Conservation (phyloP, 2,888 invertebrate species). For the Melanostoma mellinum region DNA sequence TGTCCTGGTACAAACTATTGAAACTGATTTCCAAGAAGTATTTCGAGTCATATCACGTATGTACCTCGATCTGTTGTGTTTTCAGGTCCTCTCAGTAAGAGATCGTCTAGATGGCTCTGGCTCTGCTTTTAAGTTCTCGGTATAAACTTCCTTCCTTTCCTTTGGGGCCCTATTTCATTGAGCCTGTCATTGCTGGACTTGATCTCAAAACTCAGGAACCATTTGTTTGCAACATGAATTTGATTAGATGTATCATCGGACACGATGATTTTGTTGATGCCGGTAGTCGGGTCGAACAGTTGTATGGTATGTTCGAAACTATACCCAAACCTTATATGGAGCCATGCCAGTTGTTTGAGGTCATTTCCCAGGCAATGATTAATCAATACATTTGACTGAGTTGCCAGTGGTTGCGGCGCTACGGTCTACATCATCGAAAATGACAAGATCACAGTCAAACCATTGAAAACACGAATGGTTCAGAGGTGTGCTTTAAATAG, state of each 20-base stretch:
- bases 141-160: slow-evolving; percentile 98
- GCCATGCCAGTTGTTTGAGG: slow-evolving; percentile 97
- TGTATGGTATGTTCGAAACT: slow-evolving; percentile 98
- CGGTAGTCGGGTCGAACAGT: slow-evolving; percentile 95
- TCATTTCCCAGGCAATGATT: slow-evolving; percentile 95
- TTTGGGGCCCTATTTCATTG: slow-evolving; percentile 99
- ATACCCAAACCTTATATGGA: slow-evolving; percentile 95
- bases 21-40: slow-evolving; percentile 95
- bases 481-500: too few species aligned
- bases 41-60: slow-evolving; percentile 95
- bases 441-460: slow-evolving; percentile 94
- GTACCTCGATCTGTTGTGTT: slow-evolving; percentile 95
- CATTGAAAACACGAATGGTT: slow-evolving; percentile 97
- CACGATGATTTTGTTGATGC: slow-evolving; percentile 98
- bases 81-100: slow-evolving; percentile 96
- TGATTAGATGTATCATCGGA: slow-evolving; percentile 94
- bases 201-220: slow-evolving; percentile 93
- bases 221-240: slow-evolving; percentile 96
- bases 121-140: slow-evolving; percentile 96
- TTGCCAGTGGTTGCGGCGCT: slow-evolving; percentile 99
- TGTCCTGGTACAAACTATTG: slow-evolving; percentile 95
- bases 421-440: slow-evolving; percentile 97
- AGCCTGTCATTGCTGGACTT: slow-evolving; percentile 97
- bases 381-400: slow-evolving; percentile 98
- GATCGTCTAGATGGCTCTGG: slow-evolving; percentile 93